Percentiles rank a stretch among this genome's conserved stretches.
phyloP scores from a whole-genome alignment of 2,113 vertebrate species.

The Garra rufa region DNA sequence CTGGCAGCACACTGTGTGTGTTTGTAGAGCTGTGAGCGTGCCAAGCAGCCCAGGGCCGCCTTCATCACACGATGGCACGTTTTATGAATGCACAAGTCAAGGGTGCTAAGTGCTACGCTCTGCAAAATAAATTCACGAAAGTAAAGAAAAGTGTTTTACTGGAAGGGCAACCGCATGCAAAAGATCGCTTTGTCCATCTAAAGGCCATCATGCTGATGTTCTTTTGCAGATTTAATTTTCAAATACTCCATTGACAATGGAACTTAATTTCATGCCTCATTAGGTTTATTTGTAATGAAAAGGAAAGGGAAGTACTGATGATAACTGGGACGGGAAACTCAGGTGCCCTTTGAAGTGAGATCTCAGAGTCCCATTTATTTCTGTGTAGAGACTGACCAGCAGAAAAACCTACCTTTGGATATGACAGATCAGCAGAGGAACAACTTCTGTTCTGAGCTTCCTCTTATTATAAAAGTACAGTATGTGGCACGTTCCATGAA shows the following conservation, averaged over 20 bases:
- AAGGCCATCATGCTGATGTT: constrained; percentile 33
- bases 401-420: not conserved
- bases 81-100: constrained; percentile 36
- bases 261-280: constrained; percentile 63
- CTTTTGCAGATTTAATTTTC: constrained; percentile 47
- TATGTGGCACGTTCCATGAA: not conserved
- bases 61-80: constrained; percentile 15
- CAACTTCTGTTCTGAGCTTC: not conserved
- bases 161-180: not conserved
- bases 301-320: constrained; percentile 45
- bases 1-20: constrained; percentile 12
- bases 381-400: constrained; percentile 8
- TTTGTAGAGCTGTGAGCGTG: constrained; percentile 33
- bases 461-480: not conserved
- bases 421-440: not conserved
- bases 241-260: constrained; percentile 49
- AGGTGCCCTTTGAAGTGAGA: constrained; percentile 21
- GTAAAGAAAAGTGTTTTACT: constrained; percentile 14
- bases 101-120: constrained; percentile 16
- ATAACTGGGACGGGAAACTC: constrained; percentile 42
- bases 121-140: constrained; percentile 17
- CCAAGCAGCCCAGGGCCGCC: not conserved
- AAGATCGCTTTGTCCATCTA: constrained; percentile 24
- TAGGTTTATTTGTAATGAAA: constrained; percentile 55
- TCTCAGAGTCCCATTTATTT: not conserved